Base-by-base conservation (phyloP, 2,797 vertebrate species). In the Eulemur rubriventer region DNA sequence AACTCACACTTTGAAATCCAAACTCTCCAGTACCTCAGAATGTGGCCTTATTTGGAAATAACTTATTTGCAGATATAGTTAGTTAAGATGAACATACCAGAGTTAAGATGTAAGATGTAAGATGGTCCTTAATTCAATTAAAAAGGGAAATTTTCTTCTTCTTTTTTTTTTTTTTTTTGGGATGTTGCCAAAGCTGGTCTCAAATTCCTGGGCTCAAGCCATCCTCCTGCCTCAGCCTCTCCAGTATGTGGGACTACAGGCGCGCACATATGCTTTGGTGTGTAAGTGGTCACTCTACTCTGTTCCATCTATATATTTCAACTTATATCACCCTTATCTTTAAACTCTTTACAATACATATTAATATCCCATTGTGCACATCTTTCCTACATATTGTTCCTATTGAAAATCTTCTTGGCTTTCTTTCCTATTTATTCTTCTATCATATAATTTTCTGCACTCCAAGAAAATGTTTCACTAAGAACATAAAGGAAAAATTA, bases 371-470 rank as follows among this genome's bases (percentile, higher is more conserved):
- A 73, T 0, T 83, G 41, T 26, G 52, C 38, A 35, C 35, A 76
- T 46, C 30, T 75, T 91, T 96, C 24, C 33, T 70, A 57, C 6
- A 26, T 43, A 38, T 50, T 50, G 16, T 69, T 75, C 94, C 78
- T 65, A 52, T n/a, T 86, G 82, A 57, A 95, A 82, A n/a, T 82
- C n/a, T 87, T 92, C 41, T 46, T 82, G 46, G 38, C 61, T 94
- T 65, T n/a, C 26, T 50, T 89, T 84, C 6, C 63, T 65, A 67
- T 75, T 78, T 72, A 67, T 78, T 55, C 3, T 72, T 61, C 4
- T 28, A 70, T 55, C 50, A 85, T 22, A 91, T 70, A 88, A 88
- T 80, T 20, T 43, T 50, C 33, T 78, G 4, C 22, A 75, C 3
- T 28, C 18, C 38, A 43, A 59, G 38, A 85, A 94, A 91, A 81